These are phyloP conservation scores for Macrosiphum euphorbiae DNA, from an alignment of 2,888 invertebrate species.

Conservation along the genomic window DNA sequence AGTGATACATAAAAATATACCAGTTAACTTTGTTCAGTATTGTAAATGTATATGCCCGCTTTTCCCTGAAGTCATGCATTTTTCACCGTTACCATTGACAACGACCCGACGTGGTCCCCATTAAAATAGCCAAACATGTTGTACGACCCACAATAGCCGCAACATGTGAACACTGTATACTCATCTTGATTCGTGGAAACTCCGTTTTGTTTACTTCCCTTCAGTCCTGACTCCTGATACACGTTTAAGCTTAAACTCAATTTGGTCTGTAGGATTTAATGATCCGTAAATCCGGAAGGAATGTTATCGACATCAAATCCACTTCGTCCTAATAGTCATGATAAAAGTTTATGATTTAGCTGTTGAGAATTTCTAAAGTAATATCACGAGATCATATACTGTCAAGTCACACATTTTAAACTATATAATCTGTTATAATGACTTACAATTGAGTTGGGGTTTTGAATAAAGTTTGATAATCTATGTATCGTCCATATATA, in stretches of 20 bases:
- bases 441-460: background rate
- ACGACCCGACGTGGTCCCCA: constrained; percentile 27
- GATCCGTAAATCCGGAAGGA: background rate
- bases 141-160: background rate
- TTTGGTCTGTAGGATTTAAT: constrained; percentile 1
- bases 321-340: background rate
- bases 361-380: background rate
- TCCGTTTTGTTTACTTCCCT: background rate
- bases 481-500: background rate
- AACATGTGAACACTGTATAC: background rate
- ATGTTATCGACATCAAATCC: background rate
- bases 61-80: constrained; percentile 35
- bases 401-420: background rate
- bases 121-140: constrained; percentile 35
- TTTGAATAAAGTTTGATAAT: constrained; percentile 12
- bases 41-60: background rate
- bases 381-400: background rate
- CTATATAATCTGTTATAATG: background rate
- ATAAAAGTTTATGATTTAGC: constrained; percentile 3
- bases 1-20: background rate
- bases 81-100: constrained; percentile 55
- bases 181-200: background rate
- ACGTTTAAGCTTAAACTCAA: constrained; percentile 9
- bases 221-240: background rate
- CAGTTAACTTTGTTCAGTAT: background rate